Evolutionary conservation across 35 echinoderm and acorn worm genomes (phyloP), one percentile per base, ranked within the genome.

Genomic region (Nesometra sesokonis): DNA sequence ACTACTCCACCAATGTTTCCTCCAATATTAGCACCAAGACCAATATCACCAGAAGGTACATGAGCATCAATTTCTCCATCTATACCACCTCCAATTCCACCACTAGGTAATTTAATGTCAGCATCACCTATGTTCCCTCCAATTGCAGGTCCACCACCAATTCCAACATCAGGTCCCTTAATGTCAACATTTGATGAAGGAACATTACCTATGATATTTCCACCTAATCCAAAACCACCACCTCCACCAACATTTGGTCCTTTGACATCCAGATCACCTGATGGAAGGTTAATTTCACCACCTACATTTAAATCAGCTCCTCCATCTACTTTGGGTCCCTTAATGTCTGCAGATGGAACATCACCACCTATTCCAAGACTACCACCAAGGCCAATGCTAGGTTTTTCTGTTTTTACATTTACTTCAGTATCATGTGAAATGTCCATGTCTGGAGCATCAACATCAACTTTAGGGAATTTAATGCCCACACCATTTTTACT

Each of bases 91-190:
- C 15, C 19, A 4, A 31, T 3, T 43, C 39, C 39, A 43, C 39
- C 39, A 11, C 83, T 77, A 35, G 86, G 90, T 30, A 85, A 85
- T 76, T 91, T 87, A 31, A 82, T 13, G 37, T 87, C 90, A 76
- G 38, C 32, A 82, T 40, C 34, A 77, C 77, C 57, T 84, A 31
- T 35, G 19, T 4, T 47, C n/a, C n/a, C n/a, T n/a, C 39, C 83
- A 86, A 86, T 31, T 17, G 79, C 40, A 9, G 80, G 19, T 31
- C 40, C 35, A 33, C 86, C 86, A 32, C 87, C 87, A 88, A 88
- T 82, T 27, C 87, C 87, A 88, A 67, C 2, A 67, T 19, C 23
- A 67, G 52, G 52, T 67, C 52, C 52, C 21, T 67, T 67, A 67
- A 27, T 67, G 52, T 11, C 52, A 17, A 67, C 11, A 43, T 43